phyloP scores from a whole-genome alignment of 1,140 invertebrate genomes.

The Uloborus diversus region DNA sequence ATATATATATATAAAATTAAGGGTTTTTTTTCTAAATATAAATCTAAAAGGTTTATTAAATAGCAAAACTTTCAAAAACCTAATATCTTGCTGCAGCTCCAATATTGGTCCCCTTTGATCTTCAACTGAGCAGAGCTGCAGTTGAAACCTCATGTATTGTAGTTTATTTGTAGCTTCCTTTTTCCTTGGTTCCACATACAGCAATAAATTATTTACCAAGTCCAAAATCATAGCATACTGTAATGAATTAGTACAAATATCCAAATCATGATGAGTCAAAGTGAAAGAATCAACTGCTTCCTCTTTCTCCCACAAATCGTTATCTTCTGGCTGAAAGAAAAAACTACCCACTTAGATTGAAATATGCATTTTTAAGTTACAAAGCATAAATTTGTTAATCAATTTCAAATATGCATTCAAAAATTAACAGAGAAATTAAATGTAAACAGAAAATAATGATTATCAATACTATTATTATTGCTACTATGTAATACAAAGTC shows the following conservation, averaged over 20 bases:
- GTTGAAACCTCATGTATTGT: constrained; percentile 90
- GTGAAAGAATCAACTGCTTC: constrained; percentile 96
- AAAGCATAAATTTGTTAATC: too few relatives aligned
- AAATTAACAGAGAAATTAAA: too few relatives aligned
- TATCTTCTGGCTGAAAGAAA: constrained; percentile 62
- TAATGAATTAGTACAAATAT: constrained; percentile 95
- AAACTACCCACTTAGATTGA: not conserved
- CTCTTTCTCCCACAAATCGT: constrained; percentile 70
- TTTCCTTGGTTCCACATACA: constrained; percentile 95
- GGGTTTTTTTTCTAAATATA: too few relatives aligned
- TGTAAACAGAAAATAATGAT: too few relatives aligned
- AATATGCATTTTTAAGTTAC: too few relatives aligned
- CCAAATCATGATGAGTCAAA: constrained; percentile 96
- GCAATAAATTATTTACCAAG: constrained; percentile 94
- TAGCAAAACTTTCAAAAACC: constrained; percentile 62
- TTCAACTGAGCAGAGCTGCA: constrained; percentile 87
- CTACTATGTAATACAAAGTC: too few relatives aligned
- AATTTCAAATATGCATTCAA: too few relatives aligned
- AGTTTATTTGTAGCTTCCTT: constrained; percentile 89
- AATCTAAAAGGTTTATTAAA: too few relatives aligned
- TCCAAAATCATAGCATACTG: constrained; percentile 96
- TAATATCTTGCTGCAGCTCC: constrained; percentile 85
- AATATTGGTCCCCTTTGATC: constrained; percentile 93
- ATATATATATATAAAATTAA: too few relatives aligned
- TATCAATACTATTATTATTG: too few relatives aligned